These are phyloP conservation scores for Eumeta japonica DNA, from an alignment of 1,140 invertebrate species.

Conservation along the genomic window DNA sequence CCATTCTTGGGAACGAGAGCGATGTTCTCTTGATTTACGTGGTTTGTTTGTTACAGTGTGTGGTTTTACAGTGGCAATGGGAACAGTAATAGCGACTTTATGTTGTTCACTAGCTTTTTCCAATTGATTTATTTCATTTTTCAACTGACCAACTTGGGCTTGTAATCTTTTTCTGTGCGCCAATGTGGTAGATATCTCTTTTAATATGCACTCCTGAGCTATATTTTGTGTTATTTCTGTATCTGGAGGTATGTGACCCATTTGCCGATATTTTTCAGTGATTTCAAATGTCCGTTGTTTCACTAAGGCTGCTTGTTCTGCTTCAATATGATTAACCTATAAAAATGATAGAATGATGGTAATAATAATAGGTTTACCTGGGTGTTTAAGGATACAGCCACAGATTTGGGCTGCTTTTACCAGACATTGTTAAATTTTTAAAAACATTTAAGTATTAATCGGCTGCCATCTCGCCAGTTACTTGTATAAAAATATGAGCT, in stretches of 20 bases:
- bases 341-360: constrained; percentile 13
- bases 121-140: constrained; percentile 72
- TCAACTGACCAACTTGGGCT: constrained; percentile 70
- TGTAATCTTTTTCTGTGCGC: constrained; percentile 79
- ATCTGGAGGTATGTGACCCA: constrained; percentile 54
- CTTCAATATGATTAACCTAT: constrained; percentile 62
- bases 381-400: constrained; percentile 1
- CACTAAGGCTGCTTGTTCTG: constrained; percentile 69
- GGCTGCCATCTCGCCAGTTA: too few relatives aligned
- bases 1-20: constrained; percentile 84
- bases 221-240: constrained; percentile 63
- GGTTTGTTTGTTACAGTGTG: constrained; percentile 49
- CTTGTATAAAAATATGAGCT: too few relatives aligned
- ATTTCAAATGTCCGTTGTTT: constrained; percentile 68
- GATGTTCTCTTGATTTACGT: constrained; percentile 70
- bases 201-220: constrained; percentile 76
- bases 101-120: constrained; percentile 69
- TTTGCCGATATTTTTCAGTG: constrained; percentile 63
- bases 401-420: background rate
- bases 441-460: too few relatives aligned
- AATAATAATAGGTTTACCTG: background rate
- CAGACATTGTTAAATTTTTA: background rate
- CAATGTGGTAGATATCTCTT: constrained; percentile 81
- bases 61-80: constrained; percentile 48
- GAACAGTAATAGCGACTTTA: constrained; percentile 59